A percentile compares a stretch with the other conserved stretches of the same genome.
These are phyloP conservation scores for Rotaria socialis DNA, from an alignment of 2,888 invertebrate species.

Conservation along the genomic window DNA sequence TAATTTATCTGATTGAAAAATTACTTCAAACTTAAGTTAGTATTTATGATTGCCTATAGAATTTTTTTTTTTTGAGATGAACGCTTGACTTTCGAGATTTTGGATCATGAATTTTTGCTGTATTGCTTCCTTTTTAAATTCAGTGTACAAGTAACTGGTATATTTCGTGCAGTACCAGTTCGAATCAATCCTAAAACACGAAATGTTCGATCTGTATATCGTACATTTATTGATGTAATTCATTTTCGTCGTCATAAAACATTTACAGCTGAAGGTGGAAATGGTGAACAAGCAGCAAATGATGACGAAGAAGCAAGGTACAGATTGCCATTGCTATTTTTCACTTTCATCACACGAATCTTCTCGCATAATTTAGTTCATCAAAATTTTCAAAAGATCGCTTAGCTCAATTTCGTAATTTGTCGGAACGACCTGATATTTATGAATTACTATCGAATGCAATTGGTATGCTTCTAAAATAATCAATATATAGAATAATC, in stretches of 20 bases:
- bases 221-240: constrained; percentile 90
- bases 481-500: too few relatives aligned
- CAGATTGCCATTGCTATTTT: too few relatives aligned
- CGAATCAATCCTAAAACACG: constrained; percentile 76
- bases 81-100: too few relatives aligned
- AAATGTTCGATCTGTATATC: constrained; percentile 81
- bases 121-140: too few relatives aligned
- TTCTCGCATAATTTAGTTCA: neutral
- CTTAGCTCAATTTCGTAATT: constrained; percentile 72
- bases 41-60: too few relatives aligned
- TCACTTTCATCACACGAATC: too few relatives aligned
- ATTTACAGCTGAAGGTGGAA: neutral
- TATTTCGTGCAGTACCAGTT: constrained; percentile 84
- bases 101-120: too few relatives aligned
- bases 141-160: constrained; percentile 81
- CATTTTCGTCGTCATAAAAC: constrained; percentile 83
- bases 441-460: constrained; percentile 87
- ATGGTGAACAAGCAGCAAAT: neutral
- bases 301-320: constrained; percentile 24
- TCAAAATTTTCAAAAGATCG: constrained; percentile 75
- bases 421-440: constrained; percentile 79
- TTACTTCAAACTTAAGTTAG: too few relatives aligned
- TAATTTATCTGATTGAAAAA: too few relatives aligned
- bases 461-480: constrained; percentile 58
- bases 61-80: too few relatives aligned